Percentiles rank a stretch among this genome's conserved stretches.
These are phyloP conservation scores for Chroicocephalus ridibundus DNA, from an alignment of 2,113 vertebrate species.

Conservation along the genomic window DNA sequence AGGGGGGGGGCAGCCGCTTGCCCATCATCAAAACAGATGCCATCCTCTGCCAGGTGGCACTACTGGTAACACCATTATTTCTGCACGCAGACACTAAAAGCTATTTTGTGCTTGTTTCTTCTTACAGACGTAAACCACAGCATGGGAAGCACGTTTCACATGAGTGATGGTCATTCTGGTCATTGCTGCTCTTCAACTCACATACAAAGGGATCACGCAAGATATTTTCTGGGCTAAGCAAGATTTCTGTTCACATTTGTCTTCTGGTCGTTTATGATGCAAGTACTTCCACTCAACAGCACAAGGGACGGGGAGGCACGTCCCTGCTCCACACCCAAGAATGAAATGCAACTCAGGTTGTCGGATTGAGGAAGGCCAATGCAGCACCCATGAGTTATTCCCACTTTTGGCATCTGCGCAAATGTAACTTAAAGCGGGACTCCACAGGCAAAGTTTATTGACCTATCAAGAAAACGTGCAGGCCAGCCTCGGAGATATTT, in stretches of 20 bases:
- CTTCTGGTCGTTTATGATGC: background rate
- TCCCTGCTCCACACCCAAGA: background rate
- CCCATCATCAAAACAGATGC: background rate
- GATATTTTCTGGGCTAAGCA: background rate
- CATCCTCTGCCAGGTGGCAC: background rate
- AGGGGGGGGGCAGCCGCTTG: rapidly evolving
- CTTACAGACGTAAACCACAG: background rate
- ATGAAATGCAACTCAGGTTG: background rate
- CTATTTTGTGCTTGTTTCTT: background rate
- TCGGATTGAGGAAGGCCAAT: background rate
- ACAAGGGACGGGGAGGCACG: background rate
- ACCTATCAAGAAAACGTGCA: background rate
- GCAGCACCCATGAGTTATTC: background rate
- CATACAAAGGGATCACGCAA: rapidly evolving
- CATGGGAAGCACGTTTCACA: rapidly evolving
- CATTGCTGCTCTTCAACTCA: background rate
- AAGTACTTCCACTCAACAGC: background rate
- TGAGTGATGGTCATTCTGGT: background rate
- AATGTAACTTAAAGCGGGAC: background rate
- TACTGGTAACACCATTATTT: rapidly evolving
- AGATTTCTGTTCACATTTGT: background rate
- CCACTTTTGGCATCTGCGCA: background rate
- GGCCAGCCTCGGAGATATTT: background rate
- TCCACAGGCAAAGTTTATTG: background rate
- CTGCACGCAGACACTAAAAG: background rate